Base-by-base conservation (phyloP, 2,888 invertebrate species). In the Drosophila nr. medialis region DNA sequence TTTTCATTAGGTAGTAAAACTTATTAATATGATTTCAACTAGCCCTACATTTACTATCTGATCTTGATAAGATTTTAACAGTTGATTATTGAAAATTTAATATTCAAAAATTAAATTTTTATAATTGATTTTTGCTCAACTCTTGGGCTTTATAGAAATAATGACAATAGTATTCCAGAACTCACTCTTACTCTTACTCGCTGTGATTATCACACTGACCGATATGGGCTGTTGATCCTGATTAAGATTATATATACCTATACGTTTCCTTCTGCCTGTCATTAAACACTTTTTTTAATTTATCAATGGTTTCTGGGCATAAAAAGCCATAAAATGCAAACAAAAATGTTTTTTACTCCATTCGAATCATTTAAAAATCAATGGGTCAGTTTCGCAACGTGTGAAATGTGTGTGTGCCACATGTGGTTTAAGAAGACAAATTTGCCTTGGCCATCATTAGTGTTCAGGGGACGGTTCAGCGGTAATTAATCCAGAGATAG, bases 371-470 rank as follows among this genome's bases (percentile, higher is more conserved):
- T 54, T 24, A 18, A 18, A 36, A 36, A 24, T 36, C 32, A 32
- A 34, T 54, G 24, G 54, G 18, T 54, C 24, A 55, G n/a, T 8
- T 29, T 29, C 1, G 59, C 64, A 38, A 62, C 69, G 78, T 81
- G 87, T 67, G 81, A 81, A 84, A 45, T 40, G 56, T 38, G 54
- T 62, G 45, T 21, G 36, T 48, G 61, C 50, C 55, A 45, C 58
- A 63, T 63, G 63, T 13, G 58, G 45, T 13, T 29, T 40, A 69
- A 65, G 68, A 87, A 83, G 90, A 89, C 88, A 90, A 90, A 89
- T 89, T 80, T 76, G 77, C 74, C 64, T 58, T 58, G 64, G 54
- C 75, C 80, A 77, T 80, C 83, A 89, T 89, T 90, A 88, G 90
- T 59, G 81, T 60, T 63, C 58, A 50, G 56, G 53, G 65, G 60